Base-by-base conservation (phyloP, 2,113 vertebrate genomes). In the Grus americana region DNA sequence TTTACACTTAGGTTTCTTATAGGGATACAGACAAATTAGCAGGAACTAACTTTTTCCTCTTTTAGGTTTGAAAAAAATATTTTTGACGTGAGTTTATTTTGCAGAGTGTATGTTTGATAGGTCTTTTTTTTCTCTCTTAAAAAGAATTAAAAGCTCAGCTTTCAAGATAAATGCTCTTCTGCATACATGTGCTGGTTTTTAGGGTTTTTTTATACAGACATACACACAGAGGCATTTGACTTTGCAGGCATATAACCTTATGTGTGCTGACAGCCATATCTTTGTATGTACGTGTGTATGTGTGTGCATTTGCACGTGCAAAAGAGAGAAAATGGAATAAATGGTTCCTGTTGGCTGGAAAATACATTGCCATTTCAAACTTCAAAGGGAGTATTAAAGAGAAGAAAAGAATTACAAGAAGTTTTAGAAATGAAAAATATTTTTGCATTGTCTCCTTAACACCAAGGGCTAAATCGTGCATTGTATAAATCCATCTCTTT, bases 31-130 rank as follows among this genome's bases (percentile, higher is more conserved):
- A 87, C 44, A 82, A 89, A 61, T 66, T 82, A 95, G 30, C 29
- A 91, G 94, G 96, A 97, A 97, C 80, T 95, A 96, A 91, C 32
- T 10, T 95, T 94, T 97, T 97, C 96, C 95, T 87, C 96, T 97
- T 96, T 81, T 87, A 81, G 68, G 27, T 81, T 79, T 88, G 46
- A 88, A 92, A 94, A 80, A 84, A 78, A 74, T 4, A 58, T 8
- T 61, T 76, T 68, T 57, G 44, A 66, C 44, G 21, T 62, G 44
- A 10, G 7, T 72, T 93, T 89, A 68, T 55, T 66, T 87, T 92
- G 70, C 89, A 70, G 23, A 86, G 34, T 26, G 3, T 38, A 40
- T 40, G 16, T 34, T 59, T 89, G 17, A n/a, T 46, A 58, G 27
- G 26, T 78, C 44, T 74, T 72, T 62, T 89, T 29, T 52, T 81